Base-by-base conservation (phyloP, 2,888 invertebrate species). In the Tanytarsus gracilentus region DNA sequence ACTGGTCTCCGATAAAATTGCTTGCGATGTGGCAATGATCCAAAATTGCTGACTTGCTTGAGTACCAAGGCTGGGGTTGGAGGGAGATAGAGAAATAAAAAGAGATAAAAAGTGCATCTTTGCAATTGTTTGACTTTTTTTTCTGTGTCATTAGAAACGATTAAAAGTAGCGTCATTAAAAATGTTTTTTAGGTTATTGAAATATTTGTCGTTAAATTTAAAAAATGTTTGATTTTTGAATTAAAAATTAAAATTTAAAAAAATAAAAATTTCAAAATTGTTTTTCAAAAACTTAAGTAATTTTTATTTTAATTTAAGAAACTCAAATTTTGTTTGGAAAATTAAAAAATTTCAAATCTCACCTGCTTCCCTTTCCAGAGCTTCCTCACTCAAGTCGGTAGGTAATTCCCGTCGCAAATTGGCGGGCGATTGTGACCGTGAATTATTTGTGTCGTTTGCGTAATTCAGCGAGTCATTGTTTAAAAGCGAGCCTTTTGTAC, bases 351-450 rank as follows among this genome's bases (percentile, higher is more conserved):
- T n/a, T n/a, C n/a, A 11, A n/a, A n/a, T 6, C 59, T 29, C 25
- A 60, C 60, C 86, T 27, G 86, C 86, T 76, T 89, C 89, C 68
- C 85, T 79, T 51, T 84, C 84, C 51, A 88, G 78, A 69, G 85
- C 82, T 68, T 84, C 78, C 68, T 84, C 83, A 61, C 86, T 84
- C 36, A 83, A 76, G 67, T 84, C 82, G 52, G 82, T 80, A 65
- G 86, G 83, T 63, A 84, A 80, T 70, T 82, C 79, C 65, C 77
- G 77, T 65, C 77, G 76, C 48, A 80, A 62, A 26, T 63, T 48
- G 11, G 40, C 26, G 21, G 51, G 61, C 40, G 52, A 44, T 40
- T 52, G 52, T 36, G 61, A 49, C 8, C 50, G 49, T 27, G 39
- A 60, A 16, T 26, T 55, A 21, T 30, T 29, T 36, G 60, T 50